These are phyloP conservation scores for Platysteira castanea DNA, from an alignment of 2,113 vertebrate genomes.

Conservation along the genomic window DNA sequence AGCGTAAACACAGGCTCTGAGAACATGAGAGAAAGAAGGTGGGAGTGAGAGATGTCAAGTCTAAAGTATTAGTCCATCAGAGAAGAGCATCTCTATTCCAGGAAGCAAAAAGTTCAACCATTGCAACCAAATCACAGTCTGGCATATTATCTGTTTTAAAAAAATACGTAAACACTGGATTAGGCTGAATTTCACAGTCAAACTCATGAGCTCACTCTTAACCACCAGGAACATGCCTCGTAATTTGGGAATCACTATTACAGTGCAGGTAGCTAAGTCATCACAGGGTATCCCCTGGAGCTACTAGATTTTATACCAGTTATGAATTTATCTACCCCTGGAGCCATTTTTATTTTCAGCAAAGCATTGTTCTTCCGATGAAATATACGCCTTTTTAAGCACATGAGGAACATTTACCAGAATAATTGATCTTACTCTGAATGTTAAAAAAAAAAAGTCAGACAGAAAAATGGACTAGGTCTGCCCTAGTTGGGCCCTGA, in stretches of 20 bases:
- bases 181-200: background rate
- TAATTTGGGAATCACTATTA: background rate
- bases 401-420: background rate
- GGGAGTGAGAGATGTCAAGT: background rate
- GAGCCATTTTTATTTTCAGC: background rate
- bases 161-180: background rate
- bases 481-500: constrained; percentile 43
- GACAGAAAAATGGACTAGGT: constrained; percentile 29
- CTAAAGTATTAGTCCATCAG: background rate
- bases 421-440: constrained; percentile 16
- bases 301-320: background rate
- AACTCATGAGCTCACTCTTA: background rate
- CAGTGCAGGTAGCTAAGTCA: background rate
- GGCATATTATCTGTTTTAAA: background rate
- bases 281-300: background rate
- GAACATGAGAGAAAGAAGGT: background rate
- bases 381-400: background rate
- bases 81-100: background rate
- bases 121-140: background rate
- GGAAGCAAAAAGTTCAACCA: background rate
- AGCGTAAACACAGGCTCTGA: background rate
- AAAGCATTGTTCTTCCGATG: background rate
- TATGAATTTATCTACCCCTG: background rate
- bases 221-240: background rate
- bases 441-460: constrained; percentile 5